A percentile compares a stretch with the other conserved stretches of the same genome.
Evolutionary conservation across 2,888 invertebrate genomes (phyloP).

Genomic region (Ophion obscuratus): DNA sequence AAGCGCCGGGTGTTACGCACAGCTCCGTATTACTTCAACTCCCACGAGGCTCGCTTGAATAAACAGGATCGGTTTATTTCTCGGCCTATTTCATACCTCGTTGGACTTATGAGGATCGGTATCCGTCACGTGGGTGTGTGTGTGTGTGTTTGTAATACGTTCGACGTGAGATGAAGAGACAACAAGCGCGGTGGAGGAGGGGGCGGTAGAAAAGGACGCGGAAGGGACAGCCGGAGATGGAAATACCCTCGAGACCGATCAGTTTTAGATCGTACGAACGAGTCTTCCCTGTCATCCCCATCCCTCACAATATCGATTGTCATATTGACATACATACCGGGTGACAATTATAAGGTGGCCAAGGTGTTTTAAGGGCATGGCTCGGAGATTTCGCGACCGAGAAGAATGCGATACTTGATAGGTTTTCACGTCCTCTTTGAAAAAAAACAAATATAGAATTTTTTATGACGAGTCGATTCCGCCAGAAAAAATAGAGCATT

Average conservation of each 20-base stretch:
- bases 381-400: too few species aligned
- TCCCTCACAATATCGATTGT: background rate
- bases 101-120: constrained; percentile 21
- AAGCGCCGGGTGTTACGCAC: constrained; percentile 1
- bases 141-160: background rate
- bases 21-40: constrained; percentile 12
- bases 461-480: too few species aligned
- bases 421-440: too few species aligned
- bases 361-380: too few species aligned
- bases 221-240: constrained; percentile 1
- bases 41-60: constrained; percentile 17
- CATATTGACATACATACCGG: background rate
- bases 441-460: too few species aligned
- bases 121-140: background rate
- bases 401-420: too few species aligned
- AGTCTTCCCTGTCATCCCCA: background rate
- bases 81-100: background rate
- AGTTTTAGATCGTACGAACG: background rate
- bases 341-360: background rate
- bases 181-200: background rate
- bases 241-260: constrained; percentile 19
- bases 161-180: constrained; percentile 10
- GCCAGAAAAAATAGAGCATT: too few species aligned
- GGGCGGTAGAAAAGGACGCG: background rate
- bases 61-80: constrained; percentile 7